Evolutionary conservation across 1,140 invertebrate species (phyloP), one percentile per base, ranked within the genome.

Genomic region (Cydia pomonella): DNA sequence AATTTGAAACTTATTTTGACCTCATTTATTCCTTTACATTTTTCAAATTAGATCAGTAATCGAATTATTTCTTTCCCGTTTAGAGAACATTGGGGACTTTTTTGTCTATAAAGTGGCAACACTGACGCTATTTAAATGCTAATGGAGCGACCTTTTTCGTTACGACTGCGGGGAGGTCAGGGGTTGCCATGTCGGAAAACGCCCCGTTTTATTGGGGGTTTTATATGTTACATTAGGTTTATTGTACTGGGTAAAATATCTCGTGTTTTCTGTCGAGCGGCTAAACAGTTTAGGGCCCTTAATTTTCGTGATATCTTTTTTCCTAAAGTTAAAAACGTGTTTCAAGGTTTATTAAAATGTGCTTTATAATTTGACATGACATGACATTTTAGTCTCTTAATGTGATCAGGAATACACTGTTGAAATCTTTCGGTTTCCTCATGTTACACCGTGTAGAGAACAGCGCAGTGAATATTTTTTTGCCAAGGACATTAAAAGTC

Each of bases 161-260:
- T 63, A 63, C 62, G 62, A 63, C 62, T 29, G 62, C 25, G 62
- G 50, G 7, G 50, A 18, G 53, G 53, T 62, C 12, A 25, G 62
- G 62, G 62, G 62, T 63, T 63, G 62, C 62, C 62, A 25, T 25
- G 62, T 63, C 16, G 62, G 62, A 63, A 63, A 63, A 63, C 62
- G 21, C 25, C 62, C 21, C 13, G 5, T 23, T 63, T 63, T 63
- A 63, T 63, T 63, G 12, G 62, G 62, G 62, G 21, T 63, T 63
- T 63, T 63, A 63, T 63, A 63, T 63, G 62, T 63, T 25, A 63
- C 62, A 63, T 63, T 63, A 63, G 62, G 62, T 63, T 63, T 63
- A 63, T 63, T 63, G 62, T 63, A 13, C 21, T 13, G 62, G 62
- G 62, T 63, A 25, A 25, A 25, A 63, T 62, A 25, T 18, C 5